These are phyloP conservation scores for Catharus fuscescens DNA, from an alignment of 2,113 vertebrate species.

Conservation along the genomic window DNA sequence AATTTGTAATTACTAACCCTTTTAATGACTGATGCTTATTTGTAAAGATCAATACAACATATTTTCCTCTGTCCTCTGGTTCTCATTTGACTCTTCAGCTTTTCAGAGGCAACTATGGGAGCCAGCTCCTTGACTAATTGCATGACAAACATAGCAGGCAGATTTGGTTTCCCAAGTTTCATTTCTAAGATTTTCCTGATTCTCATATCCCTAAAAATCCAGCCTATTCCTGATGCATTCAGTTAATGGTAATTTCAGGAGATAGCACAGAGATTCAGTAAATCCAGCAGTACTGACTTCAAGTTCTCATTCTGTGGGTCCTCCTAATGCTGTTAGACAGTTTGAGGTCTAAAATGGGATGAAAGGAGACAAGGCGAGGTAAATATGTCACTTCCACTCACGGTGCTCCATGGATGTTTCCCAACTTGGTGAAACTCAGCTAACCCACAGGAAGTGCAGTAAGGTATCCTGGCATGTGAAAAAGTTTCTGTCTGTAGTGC, in stretches of 20 bases:
- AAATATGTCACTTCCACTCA: conserved; percentile 64
- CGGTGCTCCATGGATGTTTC: not conserved
- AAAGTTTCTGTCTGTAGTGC: not conserved
- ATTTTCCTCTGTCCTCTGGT: not conserved
- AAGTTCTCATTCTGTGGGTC: conserved; percentile 9
- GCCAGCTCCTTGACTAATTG: not conserved
- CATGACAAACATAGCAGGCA: not conserved
- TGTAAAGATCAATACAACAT: not conserved
- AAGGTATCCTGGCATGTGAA: not conserved
- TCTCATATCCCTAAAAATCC: not conserved
- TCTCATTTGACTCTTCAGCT: not conserved
- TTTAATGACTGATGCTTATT: not conserved
- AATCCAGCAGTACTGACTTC: conserved; percentile 30
- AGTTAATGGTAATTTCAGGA: conserved; percentile 5
- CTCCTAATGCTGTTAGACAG: conserved; percentile 62
- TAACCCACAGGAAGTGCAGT: not conserved
- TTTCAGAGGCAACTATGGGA: not conserved
- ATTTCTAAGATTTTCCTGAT: not conserved
- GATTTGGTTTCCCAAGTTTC: not conserved
- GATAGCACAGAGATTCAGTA: not conserved
- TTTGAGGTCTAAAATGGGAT: conserved; percentile 29
- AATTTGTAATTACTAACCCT: not conserved
- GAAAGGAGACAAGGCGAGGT: conserved; percentile 61
- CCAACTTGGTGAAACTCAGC: conserved; percentile 40
- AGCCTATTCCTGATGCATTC: not conserved